phyloP scores from a whole-genome alignment of 1,140 invertebrate species.

The Leptestheria dahalacensis region DNA sequence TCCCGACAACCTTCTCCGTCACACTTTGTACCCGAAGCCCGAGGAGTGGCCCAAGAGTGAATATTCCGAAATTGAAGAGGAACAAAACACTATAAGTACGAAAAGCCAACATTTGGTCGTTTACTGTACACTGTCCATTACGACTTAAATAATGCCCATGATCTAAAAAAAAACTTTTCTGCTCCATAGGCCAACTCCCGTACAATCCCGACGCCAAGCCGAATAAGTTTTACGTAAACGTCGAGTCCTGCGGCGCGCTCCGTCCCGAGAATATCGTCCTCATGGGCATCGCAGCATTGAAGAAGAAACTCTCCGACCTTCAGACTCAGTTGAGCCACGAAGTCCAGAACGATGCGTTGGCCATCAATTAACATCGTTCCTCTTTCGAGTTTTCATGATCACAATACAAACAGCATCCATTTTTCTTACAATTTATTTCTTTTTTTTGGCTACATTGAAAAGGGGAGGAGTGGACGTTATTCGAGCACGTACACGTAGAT shows the following conservation, averaged over 20 bases:
- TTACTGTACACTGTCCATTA: not conserved
- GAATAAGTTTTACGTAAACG: constrained; percentile 94
- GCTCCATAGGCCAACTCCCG: constrained; percentile 61
- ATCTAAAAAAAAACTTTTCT: constrained; percentile 17
- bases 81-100: too few relatives aligned
- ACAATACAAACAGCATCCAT: too few relatives aligned
- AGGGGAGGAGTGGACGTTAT: too few relatives aligned
- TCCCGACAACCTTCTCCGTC: constrained; percentile 92
- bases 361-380: constrained; percentile 17
- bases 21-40: constrained; percentile 91
- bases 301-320: constrained; percentile 90
- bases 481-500: too few relatives aligned
- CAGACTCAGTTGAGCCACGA: constrained; percentile 83
- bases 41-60: constrained; percentile 99
- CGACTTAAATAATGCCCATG: constrained; percentile 1
- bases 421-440: too few relatives aligned
- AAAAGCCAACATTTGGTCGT: too few relatives aligned
- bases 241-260: constrained; percentile 84
- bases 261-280: constrained; percentile 94
- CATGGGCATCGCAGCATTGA: constrained; percentile 80
- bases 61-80: constrained; percentile 83
- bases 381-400: too few relatives aligned
- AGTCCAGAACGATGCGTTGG: constrained; percentile 50
- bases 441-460: not conserved
- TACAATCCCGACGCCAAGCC: constrained; percentile 88